These are phyloP conservation scores for Folsomia candida DNA, from an alignment of 2,888 invertebrate genomes.

Conservation along the genomic window DNA sequence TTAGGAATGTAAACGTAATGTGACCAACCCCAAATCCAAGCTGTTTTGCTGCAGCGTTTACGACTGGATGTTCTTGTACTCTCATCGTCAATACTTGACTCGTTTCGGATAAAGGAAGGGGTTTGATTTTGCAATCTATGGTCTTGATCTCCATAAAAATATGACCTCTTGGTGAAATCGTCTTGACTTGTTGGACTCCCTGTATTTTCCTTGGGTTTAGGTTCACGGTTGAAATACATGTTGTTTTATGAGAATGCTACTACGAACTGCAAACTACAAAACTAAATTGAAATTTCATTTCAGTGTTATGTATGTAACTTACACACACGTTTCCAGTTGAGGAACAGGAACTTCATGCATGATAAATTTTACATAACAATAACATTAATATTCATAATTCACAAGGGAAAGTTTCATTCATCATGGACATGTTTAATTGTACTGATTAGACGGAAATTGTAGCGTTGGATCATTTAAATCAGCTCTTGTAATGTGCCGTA, in stretches of 20 bases:
- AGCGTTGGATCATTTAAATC: no score
- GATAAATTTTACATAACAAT: no score
- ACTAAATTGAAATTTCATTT: no score
- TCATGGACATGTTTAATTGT: background rate
- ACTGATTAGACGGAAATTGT: background rate
- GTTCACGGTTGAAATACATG: no score
- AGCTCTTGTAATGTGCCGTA: no score
- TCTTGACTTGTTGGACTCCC: background rate
- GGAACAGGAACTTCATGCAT: background rate
- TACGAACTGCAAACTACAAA: no score
- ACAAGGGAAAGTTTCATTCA: no score
- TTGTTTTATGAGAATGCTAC: no score
- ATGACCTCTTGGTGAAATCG: background rate
- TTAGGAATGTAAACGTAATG: no score
- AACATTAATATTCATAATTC: background rate
- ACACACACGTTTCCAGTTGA: no score
- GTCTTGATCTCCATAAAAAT: background rate
- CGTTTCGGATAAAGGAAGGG: background rate
- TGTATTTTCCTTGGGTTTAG: no score
- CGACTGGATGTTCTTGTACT: background rate
- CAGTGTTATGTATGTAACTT: no score
- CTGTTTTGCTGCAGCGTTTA: background rate
- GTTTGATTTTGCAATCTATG: background rate
- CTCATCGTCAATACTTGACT: background rate
- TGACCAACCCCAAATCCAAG: constrained; percentile 9